A percentile compares a stretch with the other conserved stretches of the same genome.
phyloP scores from a whole-genome alignment of 2,797 vertebrate genomes.

The Huso huso region DNA sequence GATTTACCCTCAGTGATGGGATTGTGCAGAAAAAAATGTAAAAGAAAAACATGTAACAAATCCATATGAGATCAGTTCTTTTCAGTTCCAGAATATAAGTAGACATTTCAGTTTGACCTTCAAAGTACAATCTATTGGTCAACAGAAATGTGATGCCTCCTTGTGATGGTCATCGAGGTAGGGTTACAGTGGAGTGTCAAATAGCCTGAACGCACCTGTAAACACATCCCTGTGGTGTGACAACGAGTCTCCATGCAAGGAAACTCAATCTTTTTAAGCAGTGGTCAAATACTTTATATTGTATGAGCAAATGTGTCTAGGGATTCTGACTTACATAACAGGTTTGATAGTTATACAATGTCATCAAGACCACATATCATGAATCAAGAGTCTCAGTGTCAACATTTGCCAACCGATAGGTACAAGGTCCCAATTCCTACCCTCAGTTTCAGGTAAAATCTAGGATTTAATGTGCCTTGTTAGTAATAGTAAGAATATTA shows the following conservation, averaged over 20 bases:
- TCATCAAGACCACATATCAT: slow-evolving; percentile 10
- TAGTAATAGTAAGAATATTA: not conserved
- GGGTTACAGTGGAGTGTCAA: slow-evolving; percentile 46
- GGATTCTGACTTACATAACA: slow-evolving; percentile 20
- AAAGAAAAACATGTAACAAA: too few species aligned
- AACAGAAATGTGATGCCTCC: slow-evolving; percentile 28
- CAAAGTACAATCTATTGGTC: slow-evolving; percentile 30
- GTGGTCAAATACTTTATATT: not conserved
- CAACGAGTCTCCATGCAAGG: slow-evolving; percentile 30
- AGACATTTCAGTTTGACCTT: slow-evolving; percentile 35
- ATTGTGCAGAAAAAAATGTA: too few species aligned
- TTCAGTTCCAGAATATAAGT: too few species aligned
- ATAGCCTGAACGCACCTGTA: slow-evolving; percentile 38
- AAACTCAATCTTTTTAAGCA: slow-evolving; percentile 26
- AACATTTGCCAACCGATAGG: not conserved
- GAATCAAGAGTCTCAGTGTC: slow-evolving; percentile 7
- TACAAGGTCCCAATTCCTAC: not conserved
- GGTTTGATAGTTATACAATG: not conserved
- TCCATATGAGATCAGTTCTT: too few species aligned
- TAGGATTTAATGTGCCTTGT: not conserved
- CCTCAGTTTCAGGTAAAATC: not conserved
- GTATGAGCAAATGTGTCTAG: slow-evolving; percentile 9
- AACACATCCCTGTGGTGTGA: slow-evolving; percentile 39
- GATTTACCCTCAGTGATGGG: too few species aligned
- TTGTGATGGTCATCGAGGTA: slow-evolving; percentile 31